Evolutionary conservation across 2,888 invertebrate genomes (phyloP).

Genomic region (Aquatica leii): DNA sequence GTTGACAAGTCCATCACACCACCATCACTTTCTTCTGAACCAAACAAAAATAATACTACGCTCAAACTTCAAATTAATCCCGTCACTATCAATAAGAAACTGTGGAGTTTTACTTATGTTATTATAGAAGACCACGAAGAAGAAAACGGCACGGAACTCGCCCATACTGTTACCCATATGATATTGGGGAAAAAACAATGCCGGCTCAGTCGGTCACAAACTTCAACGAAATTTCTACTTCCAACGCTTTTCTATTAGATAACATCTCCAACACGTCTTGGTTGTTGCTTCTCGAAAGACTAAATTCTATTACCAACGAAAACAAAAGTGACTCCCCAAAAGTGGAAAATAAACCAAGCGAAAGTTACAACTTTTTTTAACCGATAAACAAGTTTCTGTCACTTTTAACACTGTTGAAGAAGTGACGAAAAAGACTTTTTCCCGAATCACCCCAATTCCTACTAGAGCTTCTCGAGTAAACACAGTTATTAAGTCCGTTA

Average conservation of each 20-base stretch:
- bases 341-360: background rate
- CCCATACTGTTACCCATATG: background rate
- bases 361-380: too few relatives aligned
- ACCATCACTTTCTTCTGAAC: background rate
- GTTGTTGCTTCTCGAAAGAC: conserved; percentile 16
- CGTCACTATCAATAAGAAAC: conserved; percentile 54
- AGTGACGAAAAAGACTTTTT: conserved; percentile 28
- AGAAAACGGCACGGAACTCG: background rate
- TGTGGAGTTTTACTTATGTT: conserved; percentile 40
- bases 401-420: conserved; percentile 10
- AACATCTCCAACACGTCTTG: conserved; percentile 17
- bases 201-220: background rate
- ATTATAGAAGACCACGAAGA: conserved; percentile 18
- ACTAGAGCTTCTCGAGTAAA: conserved; percentile 78
- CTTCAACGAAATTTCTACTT: background rate
- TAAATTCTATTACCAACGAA: conserved; percentile 18
- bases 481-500: conserved; percentile 77
- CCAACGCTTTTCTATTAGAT: conserved; percentile 13
- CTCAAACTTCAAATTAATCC: conserved; percentile 54
- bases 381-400: conserved; percentile 15
- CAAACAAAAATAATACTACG: background rate
- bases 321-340: background rate
- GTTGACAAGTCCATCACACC: conserved; percentile 6
- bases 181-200: background rate
- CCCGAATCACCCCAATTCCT: conserved; percentile 59